Base-by-base conservation (phyloP, 1,140 invertebrate genomes). In the Trachymyrmex cornetzi region DNA sequence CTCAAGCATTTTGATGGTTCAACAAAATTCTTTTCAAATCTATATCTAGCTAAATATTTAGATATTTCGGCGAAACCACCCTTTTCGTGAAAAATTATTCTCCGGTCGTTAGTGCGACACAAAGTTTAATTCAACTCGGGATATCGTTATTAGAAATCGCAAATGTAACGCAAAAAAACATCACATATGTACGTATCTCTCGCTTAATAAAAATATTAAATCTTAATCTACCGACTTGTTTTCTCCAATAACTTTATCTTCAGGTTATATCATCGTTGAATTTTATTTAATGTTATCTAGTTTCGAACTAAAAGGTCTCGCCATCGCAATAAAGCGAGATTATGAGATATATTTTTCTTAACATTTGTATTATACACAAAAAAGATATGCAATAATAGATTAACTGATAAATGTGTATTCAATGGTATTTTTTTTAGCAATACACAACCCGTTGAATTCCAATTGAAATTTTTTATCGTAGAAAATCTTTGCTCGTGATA, bases 241-340 rank as follows among this genome's bases (percentile, higher is more conserved):
- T 53, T 53, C 3, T 72, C 4, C 24, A 27, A 27, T 53, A 50
- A 50, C 9, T 72, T 72, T 50, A 50, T 53, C 24, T 53, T 27
- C 24, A 27, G 22, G 1, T 72, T 19, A 14, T 9, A 72, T 50
- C 69, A 34, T 67, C 34, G 24, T 72, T 19, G 24, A 72, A 72
- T 53, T 72, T 72, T 50, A 72, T 72, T 72, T 53, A 72, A 50
- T 19, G 30, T 72, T 50, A 72, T 30, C 22, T 53, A 19, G 6
- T 22, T 48, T 50, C 3, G n/a, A 71, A 71, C 12, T 50, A 24
- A 72, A 72, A 19, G 9, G 2, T 71, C 38, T 24, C 16, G 3
- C 3, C 6, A 19, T 44, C 27, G 14, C 14, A 24, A 24, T 50
- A 12, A 24, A 3, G 0, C 3, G 38, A 44, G 19, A 44, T 22